Evolutionary conservation across 1,140 invertebrate species (phyloP).

Genomic region (Gonatopus flavifemur): DNA sequence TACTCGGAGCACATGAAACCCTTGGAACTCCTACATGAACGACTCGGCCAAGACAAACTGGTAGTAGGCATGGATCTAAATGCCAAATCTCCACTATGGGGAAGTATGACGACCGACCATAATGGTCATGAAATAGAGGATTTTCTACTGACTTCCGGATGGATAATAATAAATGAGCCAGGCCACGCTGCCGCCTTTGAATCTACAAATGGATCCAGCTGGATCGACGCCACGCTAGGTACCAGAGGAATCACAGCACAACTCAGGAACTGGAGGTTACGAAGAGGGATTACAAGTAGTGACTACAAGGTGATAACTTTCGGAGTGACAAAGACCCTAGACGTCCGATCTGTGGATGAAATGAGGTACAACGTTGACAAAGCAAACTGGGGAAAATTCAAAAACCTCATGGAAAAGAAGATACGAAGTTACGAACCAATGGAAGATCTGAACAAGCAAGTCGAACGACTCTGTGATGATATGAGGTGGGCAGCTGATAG

Average conservation of each 20-base stretch:
- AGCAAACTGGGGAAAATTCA: conserved; percentile 19
- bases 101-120: neutral
- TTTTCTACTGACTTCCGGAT: neutral
- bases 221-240: conserved; percentile 15
- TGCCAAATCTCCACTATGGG: neutral
- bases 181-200: neutral
- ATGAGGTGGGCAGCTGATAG: neutral
- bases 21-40: no score
- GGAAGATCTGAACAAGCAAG: neutral
- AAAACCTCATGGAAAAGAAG: neutral
- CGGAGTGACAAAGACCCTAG: neutral
- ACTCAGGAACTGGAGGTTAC: conserved; percentile 3
- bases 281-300: neutral
- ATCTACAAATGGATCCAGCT: neutral
- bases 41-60: no score
- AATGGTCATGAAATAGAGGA: conserved; percentile 16
- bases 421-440: neutral
- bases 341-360: neutral
- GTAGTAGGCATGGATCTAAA: conserved; percentile 10
- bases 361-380: conserved; percentile 1
- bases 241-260: neutral
- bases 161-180: conserved; percentile 6
- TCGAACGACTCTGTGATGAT: neutral
- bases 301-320: conserved; percentile 15
- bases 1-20: no score